Percentiles rank a stretch among this genome's conserved stretches.
Evolutionary conservation across 1,140 invertebrate species (phyloP).

Genomic region (Tribolium castaneum): DNA sequence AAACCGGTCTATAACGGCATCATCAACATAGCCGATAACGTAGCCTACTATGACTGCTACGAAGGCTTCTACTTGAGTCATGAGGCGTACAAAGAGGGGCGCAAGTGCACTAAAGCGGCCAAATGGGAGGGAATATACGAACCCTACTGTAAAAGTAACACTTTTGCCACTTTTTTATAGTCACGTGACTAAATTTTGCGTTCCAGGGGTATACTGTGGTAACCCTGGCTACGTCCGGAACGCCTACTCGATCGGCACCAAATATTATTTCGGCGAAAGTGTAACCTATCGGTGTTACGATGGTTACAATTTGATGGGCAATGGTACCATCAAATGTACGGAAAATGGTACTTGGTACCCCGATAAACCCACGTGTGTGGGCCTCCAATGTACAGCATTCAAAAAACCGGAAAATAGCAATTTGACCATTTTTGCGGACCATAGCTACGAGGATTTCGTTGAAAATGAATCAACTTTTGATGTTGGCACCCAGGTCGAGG

Average conservation of each 20-base stretch:
- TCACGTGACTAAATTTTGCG: not conserved
- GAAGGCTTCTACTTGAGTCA: constrained; percentile 67
- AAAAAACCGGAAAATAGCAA: constrained; percentile 63
- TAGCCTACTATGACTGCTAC: constrained; percentile 67
- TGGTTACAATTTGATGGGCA: constrained; percentile 68
- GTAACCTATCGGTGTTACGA: constrained; percentile 67
- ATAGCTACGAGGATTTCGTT: constrained; percentile 46
- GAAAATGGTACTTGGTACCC: constrained; percentile 68
- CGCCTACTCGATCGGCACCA: constrained; percentile 67
- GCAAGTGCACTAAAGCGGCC: constrained; percentile 66
- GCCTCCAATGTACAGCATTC: constrained; percentile 63
- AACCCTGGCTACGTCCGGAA: constrained; percentile 70
- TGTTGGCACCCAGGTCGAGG: constrained; percentile 65
- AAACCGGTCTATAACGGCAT: constrained; percentile 63
- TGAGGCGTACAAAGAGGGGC: constrained; percentile 47
- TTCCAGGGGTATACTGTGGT: constrained; percentile 68
- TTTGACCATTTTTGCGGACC: constrained; percentile 57
- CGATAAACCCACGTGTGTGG: constrained; percentile 63
- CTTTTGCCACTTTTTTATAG: not conserved
- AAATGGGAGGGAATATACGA: constrained; percentile 66
- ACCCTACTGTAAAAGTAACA: constrained; percentile 66
- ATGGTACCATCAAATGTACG: constrained; percentile 64
- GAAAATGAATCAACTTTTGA: constrained; percentile 47
- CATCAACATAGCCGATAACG: constrained; percentile 59
- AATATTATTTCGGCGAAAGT: constrained; percentile 68